Evolutionary conservation across 2,113 vertebrate genomes (phyloP), one percentile per base, ranked within the genome.

Genomic region (Cyanocitta stelleri): DNA sequence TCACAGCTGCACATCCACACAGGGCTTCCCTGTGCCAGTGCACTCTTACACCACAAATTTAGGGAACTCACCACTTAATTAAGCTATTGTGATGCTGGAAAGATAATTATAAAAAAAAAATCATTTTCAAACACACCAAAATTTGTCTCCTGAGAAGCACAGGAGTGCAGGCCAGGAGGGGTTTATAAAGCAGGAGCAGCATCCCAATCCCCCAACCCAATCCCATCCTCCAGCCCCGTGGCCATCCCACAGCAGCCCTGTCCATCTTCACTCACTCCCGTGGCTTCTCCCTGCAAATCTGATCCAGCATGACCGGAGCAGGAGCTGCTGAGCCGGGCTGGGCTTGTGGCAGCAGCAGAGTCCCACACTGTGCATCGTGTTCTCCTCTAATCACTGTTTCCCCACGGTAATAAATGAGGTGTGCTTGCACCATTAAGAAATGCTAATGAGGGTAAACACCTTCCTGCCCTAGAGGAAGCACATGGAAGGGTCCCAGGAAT

Each of bases 221-320:
- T n/a, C 7, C 64, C 82, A n/a, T 5, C 23, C 51, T 64, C 5
- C 49, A 80, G 39, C n/a, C 66, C 16, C 13, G 6, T 4, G 7
- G 13, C 16, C 39, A 9, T 55, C 58, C 67, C 73, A 48, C 3
- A 0, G 30, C 56, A 67, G 13, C 7, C 3, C 72, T 37, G 35
- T 6, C 24, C 1, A 13, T 77, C 64, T 24, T 11, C 3, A 0
- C 46, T 35, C 19, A 19, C 22, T 51, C 37, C 41, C 12, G 0
- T 2, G 20, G 14, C 44, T 43, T 9, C 61, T 69, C 51, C 49
- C 87, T 48, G 39, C 26, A 67, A 27, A 35, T 8, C 55, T 27
- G 29, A 20, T 13, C 13, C 56, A 27, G 41, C 32, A 5, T 4
- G 41, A 48, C 11, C 32, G 33, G 72, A 44, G 23, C 52, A 32